These are phyloP conservation scores for Eolophus roseicapilla DNA, from an alignment of 2,113 vertebrate genomes.

Conservation along the genomic window DNA sequence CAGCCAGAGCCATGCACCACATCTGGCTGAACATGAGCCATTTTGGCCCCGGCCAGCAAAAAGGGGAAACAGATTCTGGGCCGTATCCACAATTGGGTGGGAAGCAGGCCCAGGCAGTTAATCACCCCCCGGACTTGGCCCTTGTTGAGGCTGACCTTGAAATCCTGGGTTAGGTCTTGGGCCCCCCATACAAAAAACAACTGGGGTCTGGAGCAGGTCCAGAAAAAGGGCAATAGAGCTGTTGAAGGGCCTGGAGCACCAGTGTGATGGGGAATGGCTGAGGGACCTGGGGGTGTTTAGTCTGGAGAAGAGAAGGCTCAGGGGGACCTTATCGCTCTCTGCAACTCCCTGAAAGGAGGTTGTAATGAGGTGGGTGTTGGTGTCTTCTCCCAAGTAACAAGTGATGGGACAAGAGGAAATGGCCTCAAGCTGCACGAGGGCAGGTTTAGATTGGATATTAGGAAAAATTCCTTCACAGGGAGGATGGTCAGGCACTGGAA, in stretches of 20 bases:
- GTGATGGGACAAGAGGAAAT: background rate
- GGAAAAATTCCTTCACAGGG: background rate
- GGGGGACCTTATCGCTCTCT: background rate
- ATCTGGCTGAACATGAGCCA: background rate
- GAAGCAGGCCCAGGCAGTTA: no score
- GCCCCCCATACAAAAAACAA: no score
- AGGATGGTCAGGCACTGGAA: background rate
- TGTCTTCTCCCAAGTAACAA: background rate
- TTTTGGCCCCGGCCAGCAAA: no score
- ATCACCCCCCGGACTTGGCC: no score
- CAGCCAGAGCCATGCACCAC: rapidly evolving
- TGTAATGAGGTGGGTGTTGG: background rate
- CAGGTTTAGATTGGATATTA: background rate
- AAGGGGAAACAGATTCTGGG: no score
- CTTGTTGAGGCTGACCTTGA: no score
- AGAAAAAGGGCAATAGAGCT: no score
- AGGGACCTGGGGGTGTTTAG: background rate
- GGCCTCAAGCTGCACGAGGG: background rate
- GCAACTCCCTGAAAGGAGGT: background rate
- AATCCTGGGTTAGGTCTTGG: no score
- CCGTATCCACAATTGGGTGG: no score
- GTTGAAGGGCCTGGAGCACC: background rate
- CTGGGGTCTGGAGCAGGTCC: no score
- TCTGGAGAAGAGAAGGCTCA: background rate
- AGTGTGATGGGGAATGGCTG: background rate